Evolutionary conservation across 2,888 invertebrate genomes (phyloP).

Genomic region (Ochropleura leucogaster): DNA sequence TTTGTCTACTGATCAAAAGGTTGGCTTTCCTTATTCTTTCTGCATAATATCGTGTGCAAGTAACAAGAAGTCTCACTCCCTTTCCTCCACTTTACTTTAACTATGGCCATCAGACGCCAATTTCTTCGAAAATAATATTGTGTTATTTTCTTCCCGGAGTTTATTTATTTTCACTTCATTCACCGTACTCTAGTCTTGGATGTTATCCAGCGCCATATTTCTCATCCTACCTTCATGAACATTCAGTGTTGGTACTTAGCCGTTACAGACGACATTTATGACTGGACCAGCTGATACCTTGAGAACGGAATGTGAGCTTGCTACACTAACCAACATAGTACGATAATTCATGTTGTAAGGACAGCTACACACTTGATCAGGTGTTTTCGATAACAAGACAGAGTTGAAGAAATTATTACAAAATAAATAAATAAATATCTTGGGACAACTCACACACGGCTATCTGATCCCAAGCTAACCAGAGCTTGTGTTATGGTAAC

Average conservation of each 20-base stretch:
- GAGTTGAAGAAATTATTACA: not conserved
- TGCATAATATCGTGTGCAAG: too few species aligned
- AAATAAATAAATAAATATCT: too few species aligned
- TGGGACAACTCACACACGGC: too few species aligned
- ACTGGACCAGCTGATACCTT: conserved; percentile 59
- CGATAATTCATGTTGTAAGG: conserved; percentile 37
- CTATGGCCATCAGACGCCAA: not conserved
- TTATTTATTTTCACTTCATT: conserved; percentile 10
- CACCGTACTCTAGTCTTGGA: conserved; percentile 39
- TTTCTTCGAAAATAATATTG: not conserved
- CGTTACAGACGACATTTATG: conserved; percentile 58
- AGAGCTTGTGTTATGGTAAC: too few species aligned
- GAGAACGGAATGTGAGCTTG: conserved; percentile 44
- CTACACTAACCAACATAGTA: conserved; percentile 24
- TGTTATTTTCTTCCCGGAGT: not conserved
- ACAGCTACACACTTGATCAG: not conserved
- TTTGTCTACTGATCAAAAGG: too few species aligned
- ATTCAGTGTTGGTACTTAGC: conserved; percentile 56
- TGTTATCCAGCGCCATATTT: conserved; percentile 54
- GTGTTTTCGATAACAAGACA: not conserved
- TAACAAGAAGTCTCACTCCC: too few species aligned
- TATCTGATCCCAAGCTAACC: too few species aligned
- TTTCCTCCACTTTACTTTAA: not conserved
- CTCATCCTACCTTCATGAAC: conserved; percentile 56
- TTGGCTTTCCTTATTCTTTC: too few species aligned